Conservation (phyloP, 2,113 vertebrate species). For the Ancistrus triradiatus region DNA sequence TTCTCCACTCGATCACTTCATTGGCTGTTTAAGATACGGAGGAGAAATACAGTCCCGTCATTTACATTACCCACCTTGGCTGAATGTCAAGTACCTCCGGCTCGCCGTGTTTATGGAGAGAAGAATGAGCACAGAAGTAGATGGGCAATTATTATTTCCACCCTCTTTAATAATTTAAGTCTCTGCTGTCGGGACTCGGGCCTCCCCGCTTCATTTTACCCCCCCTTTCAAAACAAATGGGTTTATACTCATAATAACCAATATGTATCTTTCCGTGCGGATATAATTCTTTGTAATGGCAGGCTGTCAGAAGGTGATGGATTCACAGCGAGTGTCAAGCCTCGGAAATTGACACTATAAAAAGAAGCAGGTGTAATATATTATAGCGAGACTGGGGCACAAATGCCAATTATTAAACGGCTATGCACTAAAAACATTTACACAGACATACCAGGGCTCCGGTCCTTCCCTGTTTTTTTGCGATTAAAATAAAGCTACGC, state of each 20-base stretch:
- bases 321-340: conserved; percentile 66
- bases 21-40: conserved; percentile 93
- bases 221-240: conserved; percentile 61
- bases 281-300: conserved; percentile 66
- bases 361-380: conserved; percentile 38
- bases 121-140: conserved; percentile 75
- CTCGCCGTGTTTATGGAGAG: conserved; percentile 73
- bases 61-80: conserved; percentile 97
- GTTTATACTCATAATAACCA: conserved; percentile 73
- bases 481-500: background rate
- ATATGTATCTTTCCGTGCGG: conserved; percentile 69
- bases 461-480: conserved; percentile 28
- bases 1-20: conserved; percentile 97
- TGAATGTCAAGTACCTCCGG: conserved; percentile 92
- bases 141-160: conserved; percentile 84
- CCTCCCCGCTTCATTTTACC: conserved; percentile 33
- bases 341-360: conserved; percentile 58
- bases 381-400: conserved; percentile 13
- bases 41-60: conserved; percentile 84
- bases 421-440: conserved; percentile 20
- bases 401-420: conserved; percentile 14
- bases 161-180: conserved; percentile 82
- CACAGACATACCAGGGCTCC: conserved; percentile 37
- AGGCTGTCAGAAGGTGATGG: conserved; percentile 68
- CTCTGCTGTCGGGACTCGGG: conserved; percentile 52